These are phyloP conservation scores for Xylota sylvarum DNA, from an alignment of 2,888 invertebrate genomes.

Conservation along the genomic window DNA sequence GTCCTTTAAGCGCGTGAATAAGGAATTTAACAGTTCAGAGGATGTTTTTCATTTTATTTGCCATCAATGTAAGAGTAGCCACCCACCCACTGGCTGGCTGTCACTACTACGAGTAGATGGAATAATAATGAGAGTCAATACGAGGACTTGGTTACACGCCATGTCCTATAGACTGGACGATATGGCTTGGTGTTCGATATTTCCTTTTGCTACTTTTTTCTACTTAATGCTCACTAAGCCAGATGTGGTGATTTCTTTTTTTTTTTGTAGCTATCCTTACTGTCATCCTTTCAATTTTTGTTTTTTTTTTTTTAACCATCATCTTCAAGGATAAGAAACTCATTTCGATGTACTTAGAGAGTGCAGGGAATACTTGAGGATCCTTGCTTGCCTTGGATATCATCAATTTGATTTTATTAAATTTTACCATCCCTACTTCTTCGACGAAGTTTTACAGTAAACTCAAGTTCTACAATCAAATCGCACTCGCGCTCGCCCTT, in stretches of 20 bases:
- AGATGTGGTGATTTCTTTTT: conserved; percentile 55
- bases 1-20: conserved; percentile 39
- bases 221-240: conserved; percentile 51
- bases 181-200: conserved; percentile 46
- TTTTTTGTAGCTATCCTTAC: conserved; percentile 5
- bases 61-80: conserved; percentile 54
- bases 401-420: conserved; percentile 75
- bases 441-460: conserved; percentile 7
- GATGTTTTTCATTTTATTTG: conserved; percentile 66
- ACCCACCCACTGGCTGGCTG: conserved; percentile 5
- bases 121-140: conserved; percentile 71
- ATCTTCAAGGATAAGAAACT: conserved; percentile 42
- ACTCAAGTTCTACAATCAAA: conserved; percentile 31
- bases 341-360: conserved; percentile 45
- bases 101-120: conserved; percentile 44
- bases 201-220: conserved; percentile 29
- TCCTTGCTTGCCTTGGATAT: conserved; percentile 41
- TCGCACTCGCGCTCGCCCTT: conserved; percentile 8
- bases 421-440: conserved; percentile 31
- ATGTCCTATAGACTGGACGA: conserved; percentile 32
- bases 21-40: conserved; percentile 46
- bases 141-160: conserved; percentile 45
- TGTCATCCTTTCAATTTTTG: conserved; percentile 12
- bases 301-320: neutral
- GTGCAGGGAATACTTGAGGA: conserved; percentile 43